Conservation (phyloP, 2,888 invertebrate genomes). For the Meteorus colon region DNA sequence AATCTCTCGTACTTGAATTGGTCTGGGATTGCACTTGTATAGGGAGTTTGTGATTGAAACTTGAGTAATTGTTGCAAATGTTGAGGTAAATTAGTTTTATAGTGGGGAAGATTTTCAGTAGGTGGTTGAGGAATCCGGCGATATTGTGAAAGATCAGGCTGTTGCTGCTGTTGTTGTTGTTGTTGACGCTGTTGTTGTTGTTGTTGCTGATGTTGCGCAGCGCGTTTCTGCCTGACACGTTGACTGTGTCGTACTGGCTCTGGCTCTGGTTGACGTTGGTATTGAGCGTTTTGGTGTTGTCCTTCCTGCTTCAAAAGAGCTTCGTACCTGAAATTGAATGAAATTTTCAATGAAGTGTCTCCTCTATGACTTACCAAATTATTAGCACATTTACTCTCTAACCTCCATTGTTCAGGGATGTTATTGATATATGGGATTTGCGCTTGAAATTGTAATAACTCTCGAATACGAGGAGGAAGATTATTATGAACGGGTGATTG, state of each 20-base stretch:
- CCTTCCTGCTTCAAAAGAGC: slow-evolving; percentile 50
- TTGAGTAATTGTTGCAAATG: slow-evolving; percentile 63
- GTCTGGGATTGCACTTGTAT: slow-evolving; percentile 67
- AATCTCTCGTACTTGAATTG: slow-evolving; percentile 63
- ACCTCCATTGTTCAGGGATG: slow-evolving; percentile 57
- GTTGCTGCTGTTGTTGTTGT: slow-evolving; percentile 47
- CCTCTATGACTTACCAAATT: background rate
- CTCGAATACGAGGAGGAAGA: slow-evolving; percentile 53
- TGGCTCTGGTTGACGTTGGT: slow-evolving; percentile 46
- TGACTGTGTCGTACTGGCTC: slow-evolving; percentile 45
- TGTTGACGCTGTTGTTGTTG: slow-evolving; percentile 55
- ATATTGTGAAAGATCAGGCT: slow-evolving; percentile 57
- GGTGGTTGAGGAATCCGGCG: slow-evolving; percentile 59
- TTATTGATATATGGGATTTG: slow-evolving; percentile 56
- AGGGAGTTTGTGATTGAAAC: slow-evolving; percentile 67
- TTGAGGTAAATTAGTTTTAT: slow-evolving; percentile 64
- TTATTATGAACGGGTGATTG: slow-evolving; percentile 51
- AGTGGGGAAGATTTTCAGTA: slow-evolving; percentile 60
- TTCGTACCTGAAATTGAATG: slow-evolving; percentile 56
- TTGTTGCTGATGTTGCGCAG: slow-evolving; percentile 53
- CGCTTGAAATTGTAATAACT: slow-evolving; percentile 54
- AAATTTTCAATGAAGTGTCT: slow-evolving; percentile 27
- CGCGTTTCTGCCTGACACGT: slow-evolving; percentile 44
- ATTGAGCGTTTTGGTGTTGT: slow-evolving; percentile 51
- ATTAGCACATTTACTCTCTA: background rate